These are phyloP conservation scores for Drosophila grimshawi DNA, from an alignment of 1,140 invertebrate genomes.

Conservation along the genomic window DNA sequence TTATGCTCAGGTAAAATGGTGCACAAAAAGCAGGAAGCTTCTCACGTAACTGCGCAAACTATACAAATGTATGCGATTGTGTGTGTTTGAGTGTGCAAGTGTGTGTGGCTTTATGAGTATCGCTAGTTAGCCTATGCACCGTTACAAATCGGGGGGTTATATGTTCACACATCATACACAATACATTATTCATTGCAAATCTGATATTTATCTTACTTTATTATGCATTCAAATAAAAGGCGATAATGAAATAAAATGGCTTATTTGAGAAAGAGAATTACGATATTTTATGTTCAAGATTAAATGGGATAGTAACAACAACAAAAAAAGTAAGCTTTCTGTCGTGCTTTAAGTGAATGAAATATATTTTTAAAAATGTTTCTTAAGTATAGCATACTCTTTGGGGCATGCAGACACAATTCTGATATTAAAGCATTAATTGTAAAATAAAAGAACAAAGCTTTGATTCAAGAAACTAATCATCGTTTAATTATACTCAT, in stretches of 20 bases:
- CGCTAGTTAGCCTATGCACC: constrained; percentile 55
- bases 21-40: constrained; percentile 57
- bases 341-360: too few species aligned
- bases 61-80: constrained; percentile 17
- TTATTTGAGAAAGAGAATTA: background rate
- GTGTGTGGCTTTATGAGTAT: constrained; percentile 6
- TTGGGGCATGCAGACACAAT: background rate
- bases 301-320: background rate
- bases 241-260: constrained; percentile 18
- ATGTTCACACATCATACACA: constrained; percentile 44
- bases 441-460: background rate
- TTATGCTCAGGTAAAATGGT: constrained; percentile 78
- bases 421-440: background rate
- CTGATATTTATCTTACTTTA: constrained; percentile 20
- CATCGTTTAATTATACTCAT: background rate
- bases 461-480: constrained; percentile 2
- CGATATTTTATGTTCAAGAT: background rate
- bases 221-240: constrained; percentile 1
- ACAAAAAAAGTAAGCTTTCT: background rate
- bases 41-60: constrained; percentile 55
- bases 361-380: too few species aligned
- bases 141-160: constrained; percentile 49
- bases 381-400: constrained; percentile 4
- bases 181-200: constrained; percentile 50
- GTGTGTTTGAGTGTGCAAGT: background rate